Evolutionary conservation across 2,888 invertebrate genomes (phyloP).

Genomic region (Ptilodon capucinus): DNA sequence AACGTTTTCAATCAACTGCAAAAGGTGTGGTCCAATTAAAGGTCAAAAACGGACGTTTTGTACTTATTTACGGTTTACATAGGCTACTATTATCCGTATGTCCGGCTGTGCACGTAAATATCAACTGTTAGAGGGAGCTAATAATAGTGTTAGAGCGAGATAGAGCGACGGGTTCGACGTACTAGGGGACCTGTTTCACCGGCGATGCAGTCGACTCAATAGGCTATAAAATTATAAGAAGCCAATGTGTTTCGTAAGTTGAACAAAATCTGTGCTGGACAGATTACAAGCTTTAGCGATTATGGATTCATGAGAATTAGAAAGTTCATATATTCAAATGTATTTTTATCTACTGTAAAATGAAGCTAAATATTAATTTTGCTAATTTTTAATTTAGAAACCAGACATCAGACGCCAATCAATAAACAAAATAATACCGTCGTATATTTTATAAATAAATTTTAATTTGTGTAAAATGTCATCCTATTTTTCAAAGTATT

Average conservation of each 20-base stretch:
- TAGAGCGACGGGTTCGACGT: conserved; percentile 48
- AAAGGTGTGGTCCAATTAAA: conserved; percentile 3
- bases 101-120: background rate
- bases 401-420: no score
- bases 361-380: no score
- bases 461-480: no score
- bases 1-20: background rate
- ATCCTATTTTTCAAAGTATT: no score
- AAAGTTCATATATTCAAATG: no score
- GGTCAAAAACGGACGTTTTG: background rate
- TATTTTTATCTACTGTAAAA: no score
- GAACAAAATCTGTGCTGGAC: conserved; percentile 31
- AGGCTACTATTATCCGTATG: background rate
- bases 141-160: conserved; percentile 46
- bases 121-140: conserved; percentile 35
- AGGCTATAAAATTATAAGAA: conserved; percentile 59
- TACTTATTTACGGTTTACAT: background rate
- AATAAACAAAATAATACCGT: no score
- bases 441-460: no score
- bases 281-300: conserved; percentile 19
- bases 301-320: background rate
- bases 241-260: conserved; percentile 57
- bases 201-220: conserved; percentile 51
- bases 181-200: conserved; percentile 53
- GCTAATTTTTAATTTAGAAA: no score